Evolutionary conservation across 2,113 vertebrate species (phyloP).

Genomic region (Cheirogaleus medius): DNA sequence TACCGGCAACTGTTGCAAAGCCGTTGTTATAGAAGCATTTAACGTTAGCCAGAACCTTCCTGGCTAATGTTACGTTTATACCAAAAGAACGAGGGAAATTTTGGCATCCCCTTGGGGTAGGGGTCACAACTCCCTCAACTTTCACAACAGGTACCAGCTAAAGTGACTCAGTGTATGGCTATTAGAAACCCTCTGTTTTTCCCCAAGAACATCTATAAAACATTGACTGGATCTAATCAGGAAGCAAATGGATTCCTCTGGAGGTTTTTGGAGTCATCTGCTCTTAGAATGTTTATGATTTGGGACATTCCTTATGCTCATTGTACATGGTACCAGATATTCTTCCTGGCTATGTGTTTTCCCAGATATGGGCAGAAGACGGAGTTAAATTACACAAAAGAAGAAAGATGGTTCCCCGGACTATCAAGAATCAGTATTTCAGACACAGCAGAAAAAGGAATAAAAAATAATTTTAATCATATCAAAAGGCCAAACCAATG

Average conservation of each 20-base stretch:
- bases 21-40: slow-evolving; percentile 38
- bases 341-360: background rate
- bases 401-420: background rate
- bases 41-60: slow-evolving; percentile 67
- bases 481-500: slow-evolving; percentile 51
- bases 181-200: background rate
- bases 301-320: background rate
- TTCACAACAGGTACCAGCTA: background rate
- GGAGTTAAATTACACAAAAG: background rate
- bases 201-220: background rate
- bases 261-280: background rate
- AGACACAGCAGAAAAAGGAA: slow-evolving; percentile 45
- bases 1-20: slow-evolving; percentile 50
- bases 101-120: background rate
- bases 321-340: background rate
- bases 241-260: background rate
- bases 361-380: background rate
- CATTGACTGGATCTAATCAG: background rate
- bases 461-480: slow-evolving; percentile 75
- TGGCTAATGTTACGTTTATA: slow-evolving; percentile 53
- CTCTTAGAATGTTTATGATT: background rate
- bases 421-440: background rate
- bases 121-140: background rate
- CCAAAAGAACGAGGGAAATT: slow-evolving; percentile 20
- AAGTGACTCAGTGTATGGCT: accelerated